Evolutionary conservation across 2,797 vertebrate species (phyloP), one percentile per base, ranked within the genome.

Genomic region (Syndactyla subalaris): DNA sequence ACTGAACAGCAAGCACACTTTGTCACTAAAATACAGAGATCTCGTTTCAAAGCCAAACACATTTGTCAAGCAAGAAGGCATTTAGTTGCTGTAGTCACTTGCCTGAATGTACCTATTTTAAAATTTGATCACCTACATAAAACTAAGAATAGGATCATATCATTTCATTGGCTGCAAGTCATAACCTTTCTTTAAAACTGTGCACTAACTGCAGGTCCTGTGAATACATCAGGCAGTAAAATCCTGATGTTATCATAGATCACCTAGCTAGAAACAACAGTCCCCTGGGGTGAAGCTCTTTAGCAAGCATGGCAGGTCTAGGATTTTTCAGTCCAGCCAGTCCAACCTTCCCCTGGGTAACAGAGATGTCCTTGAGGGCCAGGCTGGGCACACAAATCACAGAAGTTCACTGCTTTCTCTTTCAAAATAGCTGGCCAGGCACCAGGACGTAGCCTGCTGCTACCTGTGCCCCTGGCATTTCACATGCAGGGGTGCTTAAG

Each of bases 41-140:
- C 57, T 41, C 3, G 0, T 89, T 94, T 80, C 65, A 87, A 85
- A 88, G 81, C 71, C 52, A 85, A 10, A 17, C 29, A 54, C 29
- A 7, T 86, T 73, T 82, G 34, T 91, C 82, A 88, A 92, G 66
- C 59, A 41, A 74, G 63, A 82, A 92, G 41, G 51, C 34, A 32
- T 82, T 78, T 76, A 65, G 83, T 29, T 74, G 39, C 58, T 84
- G 29, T 27, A 88, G 66, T 61, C 22, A 27, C 57, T 82, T 92
- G 41, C 49, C 52, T 79, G 55, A 95, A 84, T 34, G 38, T 26
- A 70, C 43, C 45, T 49, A 86, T 70, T 93, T 93, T 93, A 92
- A 95, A 92, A 89, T 90, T 83, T 92, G 59, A 93, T 95, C 88
- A 79, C 77, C 74, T 82, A 79, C 77, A 92, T 95, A 87, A 94